These are phyloP conservation scores for Pangasius djambal DNA, from an alignment of 2,797 vertebrate species.

Conservation along the genomic window DNA sequence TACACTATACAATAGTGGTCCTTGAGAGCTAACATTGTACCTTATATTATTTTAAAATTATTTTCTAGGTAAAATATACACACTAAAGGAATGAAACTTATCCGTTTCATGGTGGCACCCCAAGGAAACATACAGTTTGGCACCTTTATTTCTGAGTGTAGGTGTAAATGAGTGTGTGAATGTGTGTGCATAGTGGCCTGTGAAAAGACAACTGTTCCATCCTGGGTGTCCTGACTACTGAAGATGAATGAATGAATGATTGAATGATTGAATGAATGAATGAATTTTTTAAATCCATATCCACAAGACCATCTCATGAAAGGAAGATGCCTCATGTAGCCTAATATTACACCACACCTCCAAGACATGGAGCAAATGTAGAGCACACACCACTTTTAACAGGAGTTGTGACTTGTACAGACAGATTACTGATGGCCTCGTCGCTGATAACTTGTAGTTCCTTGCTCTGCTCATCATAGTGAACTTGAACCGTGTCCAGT, in stretches of 20 bases:
- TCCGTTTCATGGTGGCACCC: background rate
- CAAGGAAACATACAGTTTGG: background rate
- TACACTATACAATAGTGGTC: background rate
- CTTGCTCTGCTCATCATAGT: conserved; percentile 74
- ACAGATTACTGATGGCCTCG: conserved; percentile 63
- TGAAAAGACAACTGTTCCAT: too few species aligned
- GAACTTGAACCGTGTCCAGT: conserved; percentile 71
- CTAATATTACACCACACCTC: background rate
- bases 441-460: conserved; percentile 75
- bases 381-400: conserved; percentile 82
- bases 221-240: background rate
- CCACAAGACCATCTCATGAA: background rate
- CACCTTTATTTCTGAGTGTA: background rate
- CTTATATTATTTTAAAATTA: background rate
- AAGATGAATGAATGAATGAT: background rate
- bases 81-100: background rate
- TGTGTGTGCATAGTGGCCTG: background rate
- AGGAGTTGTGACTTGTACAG: conserved; percentile 81
- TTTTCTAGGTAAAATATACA: background rate
- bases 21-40: background rate
- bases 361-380: background rate
- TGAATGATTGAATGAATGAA: background rate
- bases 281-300: background rate
- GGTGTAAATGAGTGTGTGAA: background rate
- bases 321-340: background rate